A percentile compares a stretch with the other conserved stretches of the same genome.
phyloP scores from a whole-genome alignment of 2,113 vertebrate genomes.

The Morone saxatilis region DNA sequence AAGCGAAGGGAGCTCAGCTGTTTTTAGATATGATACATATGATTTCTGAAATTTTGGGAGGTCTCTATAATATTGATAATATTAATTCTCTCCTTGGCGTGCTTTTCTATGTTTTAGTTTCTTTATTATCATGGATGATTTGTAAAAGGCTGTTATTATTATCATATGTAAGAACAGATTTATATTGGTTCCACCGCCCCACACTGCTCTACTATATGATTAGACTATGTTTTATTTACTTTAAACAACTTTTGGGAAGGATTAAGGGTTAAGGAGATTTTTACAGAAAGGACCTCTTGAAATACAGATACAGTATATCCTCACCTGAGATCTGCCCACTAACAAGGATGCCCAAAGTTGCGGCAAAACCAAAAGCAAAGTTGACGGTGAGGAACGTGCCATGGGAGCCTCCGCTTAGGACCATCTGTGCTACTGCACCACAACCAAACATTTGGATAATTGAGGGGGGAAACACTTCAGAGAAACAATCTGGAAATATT shows the following conservation, averaged over 20 bases:
- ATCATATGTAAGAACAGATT: too few relatives aligned
- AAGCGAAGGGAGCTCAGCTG: too few relatives aligned
- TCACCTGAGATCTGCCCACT: slow-evolving; percentile 76
- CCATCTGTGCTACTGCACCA: slow-evolving; percentile 86
- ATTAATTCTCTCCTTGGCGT: too few relatives aligned
- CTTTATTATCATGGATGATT: too few relatives aligned
- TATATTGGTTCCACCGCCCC: too few relatives aligned
- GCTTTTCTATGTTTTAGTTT: too few relatives aligned
- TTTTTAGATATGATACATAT: neutral
- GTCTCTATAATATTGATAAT: too few relatives aligned
- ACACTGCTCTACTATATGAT: too few relatives aligned
- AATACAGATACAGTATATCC: neutral
- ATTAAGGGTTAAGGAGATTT: too few relatives aligned
- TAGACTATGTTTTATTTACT: too few relatives aligned
- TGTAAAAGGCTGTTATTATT: too few relatives aligned
- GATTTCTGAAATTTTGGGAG: neutral
- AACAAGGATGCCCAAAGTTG: slow-evolving; percentile 86
- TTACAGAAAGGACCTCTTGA: neutral
- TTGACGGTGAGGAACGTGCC: slow-evolving; percentile 90
- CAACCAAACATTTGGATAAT: slow-evolving; percentile 89
- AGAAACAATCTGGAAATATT: neutral
- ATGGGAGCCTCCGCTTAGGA: slow-evolving; percentile 87
- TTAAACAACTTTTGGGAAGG: too few relatives aligned
- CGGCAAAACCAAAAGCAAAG: slow-evolving; percentile 90
- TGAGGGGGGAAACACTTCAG: neutral